A percentile compares a stretch with the other conserved stretches of the same genome.
These are phyloP conservation scores for Spilosoma lubricipeda DNA, from an alignment of 2,888 invertebrate genomes.

Conservation along the genomic window DNA sequence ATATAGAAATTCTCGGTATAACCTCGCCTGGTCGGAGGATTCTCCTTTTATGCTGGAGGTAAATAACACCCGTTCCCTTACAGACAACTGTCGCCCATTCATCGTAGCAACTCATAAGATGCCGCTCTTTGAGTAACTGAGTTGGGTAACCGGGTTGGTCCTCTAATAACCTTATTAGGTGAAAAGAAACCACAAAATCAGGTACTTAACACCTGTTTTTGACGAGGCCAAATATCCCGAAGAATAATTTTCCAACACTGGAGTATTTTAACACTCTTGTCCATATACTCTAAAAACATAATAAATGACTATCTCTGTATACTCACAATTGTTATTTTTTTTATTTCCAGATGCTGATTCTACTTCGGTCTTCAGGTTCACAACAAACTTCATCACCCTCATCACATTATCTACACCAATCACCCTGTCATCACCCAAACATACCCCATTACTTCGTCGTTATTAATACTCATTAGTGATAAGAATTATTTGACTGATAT, in stretches of 20 bases:
- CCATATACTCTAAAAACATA: no score
- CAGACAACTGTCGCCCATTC: not conserved
- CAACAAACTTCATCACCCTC: constrained; percentile 46
- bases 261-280: no score
- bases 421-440: constrained; percentile 39
- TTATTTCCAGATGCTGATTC: constrained; percentile 70
- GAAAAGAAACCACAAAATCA: no score
- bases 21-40: no score
- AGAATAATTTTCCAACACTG: no score
- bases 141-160: not conserved
- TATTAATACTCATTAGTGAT: constrained; percentile 79
- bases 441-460: constrained; percentile 47
- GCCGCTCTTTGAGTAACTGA: not conserved
- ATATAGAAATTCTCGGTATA: no score
- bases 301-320: not conserved
- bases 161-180: no score
- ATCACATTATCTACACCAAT: constrained; percentile 26
- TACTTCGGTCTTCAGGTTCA: constrained; percentile 61
- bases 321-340: constrained; percentile 36
- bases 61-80: no score
- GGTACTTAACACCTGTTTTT: no score
- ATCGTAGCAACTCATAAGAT: not conserved
- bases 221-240: no score
- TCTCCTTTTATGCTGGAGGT: no score
- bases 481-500: constrained; percentile 76